phyloP scores from a whole-genome alignment of 2,888 invertebrate species.

The Loripinus fragilis region DNA sequence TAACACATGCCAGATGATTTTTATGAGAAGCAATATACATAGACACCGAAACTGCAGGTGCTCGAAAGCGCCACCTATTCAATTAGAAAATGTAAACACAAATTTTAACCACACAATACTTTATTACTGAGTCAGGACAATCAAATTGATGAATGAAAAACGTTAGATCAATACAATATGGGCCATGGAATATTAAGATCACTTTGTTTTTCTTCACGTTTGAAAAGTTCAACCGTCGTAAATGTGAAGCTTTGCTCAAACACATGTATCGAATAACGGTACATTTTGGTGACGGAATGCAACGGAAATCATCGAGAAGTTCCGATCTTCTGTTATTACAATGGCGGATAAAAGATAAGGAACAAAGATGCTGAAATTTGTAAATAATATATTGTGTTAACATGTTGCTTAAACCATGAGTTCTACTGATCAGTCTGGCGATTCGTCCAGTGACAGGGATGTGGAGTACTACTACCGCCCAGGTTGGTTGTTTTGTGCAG shows the following conservation, averaged over 20 bases:
- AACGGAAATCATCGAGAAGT: constrained; percentile 63
- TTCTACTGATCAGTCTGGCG: constrained; percentile 75
- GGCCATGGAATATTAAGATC: not conserved
- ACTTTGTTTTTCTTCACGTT: not conserved
- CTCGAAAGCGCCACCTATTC: constrained; percentile 17
- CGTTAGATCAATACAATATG: not conserved
- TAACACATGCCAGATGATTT: not conserved
- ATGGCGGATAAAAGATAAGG: constrained; percentile 76
- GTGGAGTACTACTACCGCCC: constrained; percentile 78
- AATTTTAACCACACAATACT: not conserved
- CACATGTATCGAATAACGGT: constrained; percentile 8
- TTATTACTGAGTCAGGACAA: not conserved
- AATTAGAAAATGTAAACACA: not conserved
- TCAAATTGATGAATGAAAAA: not conserved
- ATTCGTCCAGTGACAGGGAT: constrained; percentile 76
- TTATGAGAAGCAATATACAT: not conserved
- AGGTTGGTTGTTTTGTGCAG: constrained; percentile 57
- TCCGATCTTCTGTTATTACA: constrained; percentile 75
- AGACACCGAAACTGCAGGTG: not conserved
- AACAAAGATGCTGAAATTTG: constrained; percentile 69
- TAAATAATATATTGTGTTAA: constrained; percentile 52
- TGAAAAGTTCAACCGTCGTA: not conserved
- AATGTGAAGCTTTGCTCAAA: not conserved
- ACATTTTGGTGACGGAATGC: not conserved
- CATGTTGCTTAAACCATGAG: constrained; percentile 72